Percentiles rank a stretch among this genome's conserved stretches.
Conservation (phyloP, 1,140 invertebrate genomes). For the Zelostemma sp. region DNA sequence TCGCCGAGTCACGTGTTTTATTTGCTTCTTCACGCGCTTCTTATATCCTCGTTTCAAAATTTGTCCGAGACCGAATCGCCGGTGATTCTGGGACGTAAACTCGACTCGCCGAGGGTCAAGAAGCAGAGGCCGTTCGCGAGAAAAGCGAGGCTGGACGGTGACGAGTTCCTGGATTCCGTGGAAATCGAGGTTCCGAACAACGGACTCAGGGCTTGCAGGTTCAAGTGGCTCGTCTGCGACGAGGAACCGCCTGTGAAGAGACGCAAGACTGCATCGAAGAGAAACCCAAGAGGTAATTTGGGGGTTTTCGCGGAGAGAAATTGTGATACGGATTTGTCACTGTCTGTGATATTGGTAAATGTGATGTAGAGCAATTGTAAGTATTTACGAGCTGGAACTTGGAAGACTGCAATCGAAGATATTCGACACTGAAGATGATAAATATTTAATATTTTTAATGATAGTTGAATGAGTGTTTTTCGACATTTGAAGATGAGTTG, state of each 20-base stretch:
- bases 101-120: background rate
- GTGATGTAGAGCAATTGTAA: background rate
- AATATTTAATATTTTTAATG: background rate
- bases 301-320: background rate
- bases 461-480: background rate
- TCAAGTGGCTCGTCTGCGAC: background rate
- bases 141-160: background rate
- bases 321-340: background rate
- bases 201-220: conserved; percentile 3
- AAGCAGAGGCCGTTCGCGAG: background rate
- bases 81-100: background rate
- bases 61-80: conserved; percentile 7
- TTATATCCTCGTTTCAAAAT: conserved; percentile 1
- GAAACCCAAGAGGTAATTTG: conserved; percentile 23
- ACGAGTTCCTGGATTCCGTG: background rate
- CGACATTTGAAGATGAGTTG: too few species aligned
- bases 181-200: conserved; percentile 9
- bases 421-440: background rate
- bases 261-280: conserved; percentile 15
- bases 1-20: conserved; percentile 1
- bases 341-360: conserved; percentile 5
- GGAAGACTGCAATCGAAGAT: background rate
- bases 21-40: background rate
- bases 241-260: conserved; percentile 17
- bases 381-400: background rate